Percentiles rank a stretch among this genome's conserved stretches.
phyloP scores from a whole-genome alignment of 2,888 invertebrate species.

The Priocnemis perturbator region DNA sequence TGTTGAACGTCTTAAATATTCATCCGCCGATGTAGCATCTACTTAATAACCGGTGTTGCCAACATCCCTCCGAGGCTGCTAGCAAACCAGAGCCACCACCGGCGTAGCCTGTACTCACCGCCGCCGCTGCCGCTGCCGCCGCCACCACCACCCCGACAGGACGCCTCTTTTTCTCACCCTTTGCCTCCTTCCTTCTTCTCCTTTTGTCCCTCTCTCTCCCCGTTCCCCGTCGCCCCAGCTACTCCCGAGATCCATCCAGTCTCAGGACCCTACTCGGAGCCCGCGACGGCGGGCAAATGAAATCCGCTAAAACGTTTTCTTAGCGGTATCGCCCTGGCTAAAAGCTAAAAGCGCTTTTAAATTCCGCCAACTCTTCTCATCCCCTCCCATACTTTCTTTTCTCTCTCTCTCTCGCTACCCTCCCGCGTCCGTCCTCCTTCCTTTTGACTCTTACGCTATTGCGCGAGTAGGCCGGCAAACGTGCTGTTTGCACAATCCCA shows the following conservation, averaged over 20 bases:
- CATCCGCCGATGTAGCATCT: slow-evolving; percentile 72
- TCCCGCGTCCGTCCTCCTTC: neutral
- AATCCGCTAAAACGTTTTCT: slow-evolving; percentile 72
- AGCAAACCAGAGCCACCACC: slow-evolving; percentile 31
- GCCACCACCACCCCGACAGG: neutral
- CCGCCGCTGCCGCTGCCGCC: neutral
- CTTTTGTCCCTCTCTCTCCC: slow-evolving; percentile 28
- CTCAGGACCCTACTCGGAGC: slow-evolving; percentile 42
- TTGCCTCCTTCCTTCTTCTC: slow-evolving; percentile 27
- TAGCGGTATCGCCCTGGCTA: slow-evolving; percentile 67
- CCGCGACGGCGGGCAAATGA: slow-evolving; percentile 65
- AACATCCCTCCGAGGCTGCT: slow-evolving; percentile 53
- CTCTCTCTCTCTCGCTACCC: neutral
- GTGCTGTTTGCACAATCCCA: no score
- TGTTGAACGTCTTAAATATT: slow-evolving; percentile 75
- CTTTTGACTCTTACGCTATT: neutral
- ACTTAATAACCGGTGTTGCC: slow-evolving; percentile 73
- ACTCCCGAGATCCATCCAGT: slow-evolving; percentile 51
- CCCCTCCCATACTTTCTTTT: slow-evolving; percentile 1
- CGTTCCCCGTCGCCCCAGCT: slow-evolving; percentile 33
- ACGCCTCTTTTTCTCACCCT: slow-evolving; percentile 55
- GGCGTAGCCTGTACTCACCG: neutral
- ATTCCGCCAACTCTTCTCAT: slow-evolving; percentile 59
- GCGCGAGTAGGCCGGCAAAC: no score
- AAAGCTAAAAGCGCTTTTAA: slow-evolving; percentile 73